Evolutionary conservation across 2,797 vertebrate genomes (phyloP).

Genomic region (Leuciscus waleckii): DNA sequence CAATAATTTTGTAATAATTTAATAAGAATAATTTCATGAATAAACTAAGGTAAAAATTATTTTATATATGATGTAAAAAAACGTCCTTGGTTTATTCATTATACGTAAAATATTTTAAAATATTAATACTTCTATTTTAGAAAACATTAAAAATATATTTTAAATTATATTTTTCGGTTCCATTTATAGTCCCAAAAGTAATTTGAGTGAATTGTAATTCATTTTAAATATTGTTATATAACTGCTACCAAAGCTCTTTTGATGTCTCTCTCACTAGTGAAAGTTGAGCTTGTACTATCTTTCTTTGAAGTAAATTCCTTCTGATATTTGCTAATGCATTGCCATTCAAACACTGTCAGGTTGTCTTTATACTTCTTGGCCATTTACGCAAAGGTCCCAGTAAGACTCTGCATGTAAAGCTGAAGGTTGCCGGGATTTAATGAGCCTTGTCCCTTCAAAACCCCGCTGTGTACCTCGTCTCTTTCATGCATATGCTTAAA

Average conservation of each 20-base stretch:
- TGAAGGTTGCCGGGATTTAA: not conserved
- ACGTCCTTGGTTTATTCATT: not conserved
- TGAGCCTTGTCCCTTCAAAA: slow-evolving; percentile 54
- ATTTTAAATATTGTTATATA: not conserved
- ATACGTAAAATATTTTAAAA: too few relatives aligned
- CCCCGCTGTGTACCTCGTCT: slow-evolving; percentile 58
- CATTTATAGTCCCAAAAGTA: too few relatives aligned
- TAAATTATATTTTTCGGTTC: not conserved
- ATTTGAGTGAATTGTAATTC: not conserved
- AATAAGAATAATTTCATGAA: too few relatives aligned
- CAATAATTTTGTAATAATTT: too few relatives aligned
- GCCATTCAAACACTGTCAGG: too few relatives aligned
- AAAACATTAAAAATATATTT: not conserved
- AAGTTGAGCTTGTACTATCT: not conserved
- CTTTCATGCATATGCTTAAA: slow-evolving; percentile 71
- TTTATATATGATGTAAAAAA: too few relatives aligned
- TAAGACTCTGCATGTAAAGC: not conserved
- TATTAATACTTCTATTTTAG: not conserved
- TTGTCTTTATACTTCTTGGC: slow-evolving; percentile 15
- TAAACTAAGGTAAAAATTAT: too few relatives aligned
- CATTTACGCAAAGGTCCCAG: not conserved
- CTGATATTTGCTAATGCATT: not conserved
- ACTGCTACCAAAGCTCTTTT: not conserved
- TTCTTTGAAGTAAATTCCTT: not conserved
- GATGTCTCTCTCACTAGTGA: not conserved